Base-by-base conservation (phyloP, 1,140 invertebrate genomes). In the Macrosteles quadrilineatus region DNA sequence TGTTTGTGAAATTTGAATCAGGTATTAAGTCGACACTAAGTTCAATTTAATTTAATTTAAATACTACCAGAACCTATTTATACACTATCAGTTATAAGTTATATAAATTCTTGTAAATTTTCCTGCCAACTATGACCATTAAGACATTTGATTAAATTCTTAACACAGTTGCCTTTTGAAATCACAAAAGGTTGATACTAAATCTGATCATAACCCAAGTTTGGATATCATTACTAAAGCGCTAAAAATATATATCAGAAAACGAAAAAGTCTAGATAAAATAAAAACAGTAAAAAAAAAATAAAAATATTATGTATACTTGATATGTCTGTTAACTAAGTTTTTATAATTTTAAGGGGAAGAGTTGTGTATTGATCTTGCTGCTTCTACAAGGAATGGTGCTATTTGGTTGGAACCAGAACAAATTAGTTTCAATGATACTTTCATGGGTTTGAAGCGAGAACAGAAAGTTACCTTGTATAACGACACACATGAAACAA, bases 311-410 rank as follows among this genome's bases (percentile, higher is more conserved):
- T 17, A 6, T 40, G 17, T 40, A 9, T 40, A 9, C 36, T 9
- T 40, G 17, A 40, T 9, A 9, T 9, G 17, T 40, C 36, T 6
- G 6, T 17, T 40, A 40, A 9, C 6, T 40, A 9, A 3, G 21
- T 50, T 17, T 6, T 19, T 50, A n/a, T 19, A 17, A 9, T 19
- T 19, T 50, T 4, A 4, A 50, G 55, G 55, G 2, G 55, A 59
- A 29, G 55, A 59, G 23, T 21, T 59, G n/a, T 3, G 6, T 29
- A 29, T 59, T 59, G 55, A 59, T 25, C 25, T 59, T 4, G 2
- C 6, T 27, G 25, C 21, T 11, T 59, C 55, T 27, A 27, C 55
- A 25, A 59, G 27, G n/a, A 59, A 59, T 59, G 55, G 55, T 59
- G 11, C 2, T 27, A 29, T 59, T 29, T 59, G 55, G 21, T 25